These are phyloP conservation scores for Brachypodius melanocephalos DNA, from an alignment of 2,113 vertebrate species.

Conservation along the genomic window DNA sequence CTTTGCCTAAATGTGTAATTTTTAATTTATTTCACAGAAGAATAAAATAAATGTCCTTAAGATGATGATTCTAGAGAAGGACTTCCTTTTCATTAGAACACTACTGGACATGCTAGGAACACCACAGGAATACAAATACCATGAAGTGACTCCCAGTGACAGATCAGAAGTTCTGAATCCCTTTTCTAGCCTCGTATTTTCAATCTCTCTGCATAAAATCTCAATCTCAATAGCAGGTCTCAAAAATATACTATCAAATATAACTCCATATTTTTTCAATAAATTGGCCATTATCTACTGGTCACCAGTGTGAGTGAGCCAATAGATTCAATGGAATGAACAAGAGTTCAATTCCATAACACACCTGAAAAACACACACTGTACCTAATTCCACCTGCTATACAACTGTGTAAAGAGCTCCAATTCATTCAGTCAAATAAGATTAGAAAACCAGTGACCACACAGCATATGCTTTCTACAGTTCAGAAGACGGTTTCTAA, in stretches of 20 bases:
- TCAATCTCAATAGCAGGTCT: background rate
- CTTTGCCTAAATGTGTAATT: background rate
- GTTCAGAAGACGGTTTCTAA: background rate
- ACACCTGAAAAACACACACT: background rate
- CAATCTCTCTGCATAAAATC: background rate
- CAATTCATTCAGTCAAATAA: background rate
- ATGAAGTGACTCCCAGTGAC: background rate
- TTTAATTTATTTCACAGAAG: background rate
- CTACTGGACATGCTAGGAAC: background rate
- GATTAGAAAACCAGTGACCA: background rate
- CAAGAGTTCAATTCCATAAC: background rate
- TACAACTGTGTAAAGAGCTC: accelerated
- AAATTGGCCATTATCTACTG: background rate
- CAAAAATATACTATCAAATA: background rate
- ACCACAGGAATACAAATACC: background rate
- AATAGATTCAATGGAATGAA: background rate
- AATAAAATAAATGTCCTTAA: background rate
- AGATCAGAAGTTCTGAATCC: background rate
- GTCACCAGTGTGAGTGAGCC: background rate
- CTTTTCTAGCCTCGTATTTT: background rate
- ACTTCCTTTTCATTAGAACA: background rate
- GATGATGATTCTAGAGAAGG: background rate
- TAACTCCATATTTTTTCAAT: accelerated
- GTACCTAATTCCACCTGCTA: background rate
- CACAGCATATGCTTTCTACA: background rate